phyloP scores from a whole-genome alignment of 2,113 vertebrate genomes.

The Lichenostomus cassidix region DNA sequence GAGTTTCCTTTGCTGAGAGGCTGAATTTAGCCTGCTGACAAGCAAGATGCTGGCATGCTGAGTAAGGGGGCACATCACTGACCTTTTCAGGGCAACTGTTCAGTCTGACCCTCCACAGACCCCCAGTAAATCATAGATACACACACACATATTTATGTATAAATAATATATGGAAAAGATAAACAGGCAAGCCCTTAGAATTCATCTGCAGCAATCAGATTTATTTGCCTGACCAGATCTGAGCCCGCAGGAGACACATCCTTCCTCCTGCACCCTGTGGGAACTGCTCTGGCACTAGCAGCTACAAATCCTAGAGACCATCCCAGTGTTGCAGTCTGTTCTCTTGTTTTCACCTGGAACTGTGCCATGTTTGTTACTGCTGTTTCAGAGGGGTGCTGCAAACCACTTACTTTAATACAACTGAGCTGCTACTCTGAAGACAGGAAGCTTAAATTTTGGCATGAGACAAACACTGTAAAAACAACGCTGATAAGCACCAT shows the following conservation, averaged over 20 bases:
- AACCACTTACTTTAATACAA: background rate
- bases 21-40: background rate
- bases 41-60: background rate
- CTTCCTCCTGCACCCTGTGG: background rate
- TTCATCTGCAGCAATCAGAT: background rate
- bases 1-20: background rate
- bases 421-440: background rate
- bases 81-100: background rate
- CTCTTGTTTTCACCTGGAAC: background rate
- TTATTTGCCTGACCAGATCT: background rate
- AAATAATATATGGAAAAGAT: background rate
- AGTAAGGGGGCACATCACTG: background rate
- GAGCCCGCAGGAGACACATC: background rate
- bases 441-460: conserved; percentile 6
- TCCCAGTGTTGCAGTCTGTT: background rate
- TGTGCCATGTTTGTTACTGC: background rate
- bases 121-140: background rate
- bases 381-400: background rate
- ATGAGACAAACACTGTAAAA: background rate
- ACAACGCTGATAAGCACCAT: background rate
- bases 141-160: background rate
- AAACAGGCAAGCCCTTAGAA: background rate
- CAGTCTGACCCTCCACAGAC: background rate
- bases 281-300: background rate
- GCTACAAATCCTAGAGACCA: background rate